A percentile compares a stretch with the other conserved stretches of the same genome.
Evolutionary conservation across 2,113 vertebrate species (phyloP).

Genomic region (Macquaria australasica): DNA sequence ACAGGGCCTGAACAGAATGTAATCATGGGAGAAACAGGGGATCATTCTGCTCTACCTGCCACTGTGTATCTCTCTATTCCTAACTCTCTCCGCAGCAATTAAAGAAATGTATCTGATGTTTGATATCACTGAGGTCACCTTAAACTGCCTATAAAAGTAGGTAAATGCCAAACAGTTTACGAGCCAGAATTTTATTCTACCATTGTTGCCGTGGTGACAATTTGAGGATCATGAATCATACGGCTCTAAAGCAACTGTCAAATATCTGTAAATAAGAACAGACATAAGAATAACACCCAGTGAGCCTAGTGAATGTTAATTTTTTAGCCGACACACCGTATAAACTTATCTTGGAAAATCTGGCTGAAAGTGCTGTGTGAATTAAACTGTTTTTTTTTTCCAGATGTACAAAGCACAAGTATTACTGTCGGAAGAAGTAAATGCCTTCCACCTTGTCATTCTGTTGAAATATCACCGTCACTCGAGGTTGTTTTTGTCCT

Average conservation of each 20-base stretch:
- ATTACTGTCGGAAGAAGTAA: neutral
- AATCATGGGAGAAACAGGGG: constrained; percentile 63
- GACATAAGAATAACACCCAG: neutral
- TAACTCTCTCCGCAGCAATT: constrained; percentile 17
- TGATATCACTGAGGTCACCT: neutral
- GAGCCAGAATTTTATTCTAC: neutral
- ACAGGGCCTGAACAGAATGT: constrained; percentile 79
- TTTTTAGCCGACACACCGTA: neutral
- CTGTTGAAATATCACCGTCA: constrained; percentile 11
- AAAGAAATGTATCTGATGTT: neutral
- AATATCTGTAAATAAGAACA: neutral
- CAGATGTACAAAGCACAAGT: neutral
- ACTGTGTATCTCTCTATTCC: constrained; percentile 9
- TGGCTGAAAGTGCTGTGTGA: neutral
- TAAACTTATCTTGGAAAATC: constrained; percentile 6
- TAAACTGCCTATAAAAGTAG: constrained; percentile 3
- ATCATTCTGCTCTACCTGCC: constrained; percentile 49
- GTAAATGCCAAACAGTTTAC: neutral
- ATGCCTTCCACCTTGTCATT: constrained; percentile 9
- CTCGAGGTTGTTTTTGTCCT: constrained; percentile 14
- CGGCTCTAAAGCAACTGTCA: neutral
- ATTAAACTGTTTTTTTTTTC: neutral
- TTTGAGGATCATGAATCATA: neutral
- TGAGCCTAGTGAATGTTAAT: neutral
- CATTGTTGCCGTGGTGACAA: constrained; percentile 34